Evolutionary conservation across 1,140 invertebrate species (phyloP).

Genomic region (Habropoda laboriosa): DNA sequence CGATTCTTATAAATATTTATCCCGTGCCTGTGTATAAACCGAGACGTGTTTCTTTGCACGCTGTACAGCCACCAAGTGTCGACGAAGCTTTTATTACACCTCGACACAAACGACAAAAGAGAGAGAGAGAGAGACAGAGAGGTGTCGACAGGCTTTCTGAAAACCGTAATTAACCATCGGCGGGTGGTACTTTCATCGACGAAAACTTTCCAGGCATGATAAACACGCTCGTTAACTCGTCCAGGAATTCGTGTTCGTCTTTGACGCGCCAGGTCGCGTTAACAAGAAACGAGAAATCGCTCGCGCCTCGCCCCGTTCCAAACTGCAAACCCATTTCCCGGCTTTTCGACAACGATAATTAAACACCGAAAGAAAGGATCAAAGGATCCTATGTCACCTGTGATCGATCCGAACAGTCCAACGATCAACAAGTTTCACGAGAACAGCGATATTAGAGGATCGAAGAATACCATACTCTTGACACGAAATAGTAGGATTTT

Average conservation of each 20-base stretch:
- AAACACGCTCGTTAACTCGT: conserved; percentile 36
- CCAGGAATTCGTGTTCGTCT: conserved; percentile 15
- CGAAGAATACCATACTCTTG: no score
- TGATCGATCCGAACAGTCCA: background rate
- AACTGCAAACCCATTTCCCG: background rate
- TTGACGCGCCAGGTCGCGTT: conserved; percentile 18
- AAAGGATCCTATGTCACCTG: background rate
- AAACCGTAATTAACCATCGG: conserved; percentile 36
- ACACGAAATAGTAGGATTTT: no score
- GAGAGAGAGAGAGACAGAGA: background rate
- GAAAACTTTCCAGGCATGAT: conserved; percentile 12
- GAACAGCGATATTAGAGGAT: no score
- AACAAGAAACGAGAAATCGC: conserved; percentile 34
- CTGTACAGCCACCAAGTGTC: background rate
- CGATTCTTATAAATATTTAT: conserved; percentile 11
- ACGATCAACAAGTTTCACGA: background rate
- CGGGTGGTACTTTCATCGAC: conserved; percentile 20
- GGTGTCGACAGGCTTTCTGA: background rate
- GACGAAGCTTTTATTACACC: background rate
- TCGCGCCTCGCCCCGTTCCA: no score
- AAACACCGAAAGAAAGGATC: background rate
- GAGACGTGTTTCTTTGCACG: background rate
- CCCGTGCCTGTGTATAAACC: background rate
- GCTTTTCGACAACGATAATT: background rate
- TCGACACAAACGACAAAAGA: background rate